Conservation (phyloP, 2,888 invertebrate species). For the Chymomyza amoena region DNA sequence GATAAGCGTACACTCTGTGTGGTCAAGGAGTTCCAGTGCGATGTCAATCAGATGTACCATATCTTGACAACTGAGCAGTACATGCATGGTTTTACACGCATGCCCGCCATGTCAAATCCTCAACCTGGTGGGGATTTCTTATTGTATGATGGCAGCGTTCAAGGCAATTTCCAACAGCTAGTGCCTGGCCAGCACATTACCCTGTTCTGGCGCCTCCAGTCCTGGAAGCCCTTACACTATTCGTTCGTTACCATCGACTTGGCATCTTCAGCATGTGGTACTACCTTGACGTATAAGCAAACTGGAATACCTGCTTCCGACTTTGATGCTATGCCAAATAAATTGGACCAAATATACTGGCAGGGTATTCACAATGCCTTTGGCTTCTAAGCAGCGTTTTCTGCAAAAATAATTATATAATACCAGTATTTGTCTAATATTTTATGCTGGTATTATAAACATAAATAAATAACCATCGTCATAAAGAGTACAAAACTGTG, state of each 20-base stretch:
- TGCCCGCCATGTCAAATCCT: constrained; percentile 88
- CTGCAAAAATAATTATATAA: too few species aligned
- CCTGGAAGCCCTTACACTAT: constrained; percentile 95
- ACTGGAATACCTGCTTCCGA: constrained; percentile 90
- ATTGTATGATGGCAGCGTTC: constrained; percentile 94
- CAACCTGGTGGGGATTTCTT: constrained; percentile 92
- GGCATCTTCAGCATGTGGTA: constrained; percentile 91
- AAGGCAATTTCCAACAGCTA: constrained; percentile 91
- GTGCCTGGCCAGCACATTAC: constrained; percentile 90
- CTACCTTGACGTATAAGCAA: constrained; percentile 90
- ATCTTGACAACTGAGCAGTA: constrained; percentile 92
- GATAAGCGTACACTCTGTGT: constrained; percentile 80
- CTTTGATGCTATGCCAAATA: constrained; percentile 85
- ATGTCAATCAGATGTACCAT: constrained; percentile 90
- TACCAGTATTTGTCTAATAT: too few species aligned
- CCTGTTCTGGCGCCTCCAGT: constrained; percentile 95
- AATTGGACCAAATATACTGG: too few species aligned
- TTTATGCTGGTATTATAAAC: too few species aligned
- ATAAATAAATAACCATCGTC: too few species aligned
- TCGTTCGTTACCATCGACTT: constrained; percentile 92
- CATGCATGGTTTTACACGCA: constrained; percentile 92
- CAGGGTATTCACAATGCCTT: too few species aligned
- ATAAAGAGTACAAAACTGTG: too few species aligned
- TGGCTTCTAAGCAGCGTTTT: too few species aligned
- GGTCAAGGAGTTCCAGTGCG: constrained; percentile 83